A percentile compares a stretch with the other conserved stretches of the same genome.
Evolutionary conservation across 92 coral and sea anemone genomes (phyloP).

Genomic region (Parazoanthus atlanticus): DNA sequence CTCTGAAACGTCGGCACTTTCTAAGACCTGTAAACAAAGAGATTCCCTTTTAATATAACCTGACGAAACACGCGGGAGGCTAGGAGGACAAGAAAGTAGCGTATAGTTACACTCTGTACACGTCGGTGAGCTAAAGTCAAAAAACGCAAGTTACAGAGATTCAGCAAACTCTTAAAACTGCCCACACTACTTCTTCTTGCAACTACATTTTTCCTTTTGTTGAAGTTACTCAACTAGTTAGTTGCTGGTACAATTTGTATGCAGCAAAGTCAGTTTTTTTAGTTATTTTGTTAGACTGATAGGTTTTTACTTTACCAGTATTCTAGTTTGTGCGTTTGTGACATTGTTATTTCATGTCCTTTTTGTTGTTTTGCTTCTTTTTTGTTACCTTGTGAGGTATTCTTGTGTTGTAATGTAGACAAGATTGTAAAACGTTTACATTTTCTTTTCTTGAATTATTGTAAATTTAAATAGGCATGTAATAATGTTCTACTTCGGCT

Average conservation of each 20-base stretch:
- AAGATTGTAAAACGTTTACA: too few relatives aligned
- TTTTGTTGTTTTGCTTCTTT: background rate
- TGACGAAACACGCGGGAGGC: background rate
- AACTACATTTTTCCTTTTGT: background rate
- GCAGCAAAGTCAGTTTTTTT: background rate
- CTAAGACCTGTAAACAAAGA: conserved; percentile 63
- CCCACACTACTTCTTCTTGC: background rate
- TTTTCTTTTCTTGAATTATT: too few relatives aligned
- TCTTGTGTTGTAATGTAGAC: too few relatives aligned
- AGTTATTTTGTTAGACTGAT: background rate
- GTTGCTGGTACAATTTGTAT: background rate
- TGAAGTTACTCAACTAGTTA: too few relatives aligned
- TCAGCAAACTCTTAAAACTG: background rate
- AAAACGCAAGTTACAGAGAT: background rate
- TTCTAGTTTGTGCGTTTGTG: too few relatives aligned
- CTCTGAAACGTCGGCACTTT: conserved; percentile 91
- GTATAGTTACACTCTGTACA: background rate
- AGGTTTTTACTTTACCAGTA: too few relatives aligned
- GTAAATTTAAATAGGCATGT: too few relatives aligned
- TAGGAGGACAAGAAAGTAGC: background rate
- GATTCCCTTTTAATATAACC: background rate
- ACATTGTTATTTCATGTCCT: too few relatives aligned
- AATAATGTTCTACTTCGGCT: too few relatives aligned
- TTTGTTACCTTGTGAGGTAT: background rate
- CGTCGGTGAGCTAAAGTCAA: too few relatives aligned